Evolutionary conservation across 2,888 invertebrate species (phyloP), one percentile per base, ranked within the genome.

Genomic region (Siphlonurus alternatus): DNA sequence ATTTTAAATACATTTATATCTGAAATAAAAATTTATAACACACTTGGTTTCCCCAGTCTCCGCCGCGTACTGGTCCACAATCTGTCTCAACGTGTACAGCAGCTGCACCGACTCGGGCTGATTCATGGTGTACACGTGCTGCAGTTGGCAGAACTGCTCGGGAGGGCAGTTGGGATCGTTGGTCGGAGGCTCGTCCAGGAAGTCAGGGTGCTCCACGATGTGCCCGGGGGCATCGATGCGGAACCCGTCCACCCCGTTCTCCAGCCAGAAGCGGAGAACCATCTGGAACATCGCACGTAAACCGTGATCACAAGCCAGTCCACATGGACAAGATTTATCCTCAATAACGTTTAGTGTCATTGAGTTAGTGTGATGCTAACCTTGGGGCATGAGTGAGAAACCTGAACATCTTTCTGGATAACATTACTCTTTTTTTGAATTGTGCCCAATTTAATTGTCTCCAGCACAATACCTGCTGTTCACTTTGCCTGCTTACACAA

Each of bases 161-260:
- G 80, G 77, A 20, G 73, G 71, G 1, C 72, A 74, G 2, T 56
- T 51, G 0, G 80, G 76, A 67, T 81, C 77, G 22, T 78, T 59
- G 7, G 56, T 56, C 66, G 81, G 78, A 0, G 72, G 71, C 63
- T 74, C 74, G 67, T 76, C 75, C n/a, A 78, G 78, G 63, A 79
- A 79, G 22, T 53, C 68, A 1, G 20, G 23, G 65, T 70, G 69
- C 63, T 71, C 71, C 5, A 69, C 63, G n/a, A 71, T 62, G 69
- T 82, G 81, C 0, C 83, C 82, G 1, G 84, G 76, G 0, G 85
- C 85, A 69, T 86, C 85, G 0, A 89, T 76, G 61, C 89, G 81
- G 73, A 90, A 88, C 0, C 91, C 91, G 68, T 87, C 87, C 0
- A 86, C 84, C 0, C 89, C 90, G 65, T 81, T 81, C 38, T 83